A percentile compares a stretch with the other conserved stretches of the same genome.
Conservation (phyloP, 1,140 invertebrate species). For the Cotesia typhae region DNA sequence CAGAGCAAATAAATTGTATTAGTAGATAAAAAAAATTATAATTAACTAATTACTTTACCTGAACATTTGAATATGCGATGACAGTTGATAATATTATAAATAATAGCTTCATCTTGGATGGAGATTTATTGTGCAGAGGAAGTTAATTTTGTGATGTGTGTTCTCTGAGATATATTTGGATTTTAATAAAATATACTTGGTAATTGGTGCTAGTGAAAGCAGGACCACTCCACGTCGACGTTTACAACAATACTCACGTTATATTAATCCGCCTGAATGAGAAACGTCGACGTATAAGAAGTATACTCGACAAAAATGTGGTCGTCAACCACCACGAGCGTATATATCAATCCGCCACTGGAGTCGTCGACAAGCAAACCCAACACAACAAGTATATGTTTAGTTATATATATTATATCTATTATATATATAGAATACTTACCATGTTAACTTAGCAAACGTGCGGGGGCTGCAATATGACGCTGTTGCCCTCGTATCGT, state of each 20-base stretch:
- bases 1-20: background rate
- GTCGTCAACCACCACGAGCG: no score
- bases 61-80: background rate
- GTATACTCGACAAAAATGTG: no score
- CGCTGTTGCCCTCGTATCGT: background rate
- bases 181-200: background rate
- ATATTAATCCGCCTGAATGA: slow-evolving; percentile 1
- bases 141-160: background rate
- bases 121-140: background rate
- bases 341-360: slow-evolving; percentile 13
- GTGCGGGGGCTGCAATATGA: slow-evolving; percentile 13
- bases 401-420: no score
- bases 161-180: background rate
- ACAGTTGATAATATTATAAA: background rate
- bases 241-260: slow-evolving; percentile 4
- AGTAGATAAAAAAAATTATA: background rate
- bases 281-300: no score
- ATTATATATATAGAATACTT: background rate
- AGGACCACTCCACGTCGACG: slow-evolving; percentile 18
- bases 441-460: background rate
- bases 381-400: no score
- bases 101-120: slow-evolving; percentile 6
- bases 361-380: slow-evolving; percentile 6
- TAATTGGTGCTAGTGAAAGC: slow-evolving; percentile 6
- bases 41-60: slow-evolving; percentile 3